These are phyloP conservation scores for Xylota sylvarum DNA, from an alignment of 2,888 invertebrate species.

Conservation along the genomic window DNA sequence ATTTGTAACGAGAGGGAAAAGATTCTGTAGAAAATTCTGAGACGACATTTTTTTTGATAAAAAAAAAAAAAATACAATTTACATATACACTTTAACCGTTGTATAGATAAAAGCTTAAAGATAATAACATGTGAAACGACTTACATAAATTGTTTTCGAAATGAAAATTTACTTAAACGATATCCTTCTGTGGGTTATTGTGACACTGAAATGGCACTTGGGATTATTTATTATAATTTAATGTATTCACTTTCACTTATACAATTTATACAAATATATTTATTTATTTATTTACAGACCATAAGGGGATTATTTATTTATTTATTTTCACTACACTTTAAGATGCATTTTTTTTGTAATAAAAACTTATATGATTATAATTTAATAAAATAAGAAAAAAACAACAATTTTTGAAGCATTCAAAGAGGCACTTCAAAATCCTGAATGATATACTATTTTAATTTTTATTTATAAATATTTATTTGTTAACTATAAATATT, in stretches of 20 bases:
- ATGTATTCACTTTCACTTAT: constrained; percentile 55
- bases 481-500: constrained; percentile 6
- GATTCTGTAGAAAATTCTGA: constrained; percentile 21
- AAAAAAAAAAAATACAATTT: background rate
- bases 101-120: background rate
- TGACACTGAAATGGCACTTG: constrained; percentile 54
- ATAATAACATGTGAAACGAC: constrained; percentile 24
- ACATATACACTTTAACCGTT: background rate
- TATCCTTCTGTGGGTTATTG: constrained; percentile 68
- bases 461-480: constrained; percentile 10
- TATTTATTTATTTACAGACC: constrained; percentile 30
- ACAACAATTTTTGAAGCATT: constrained; percentile 65
- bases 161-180: constrained; percentile 24
- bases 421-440: constrained; percentile 73
- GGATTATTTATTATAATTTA: constrained; percentile 9
- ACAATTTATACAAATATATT: background rate
- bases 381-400: background rate
- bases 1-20: constrained; percentile 60
- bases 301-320: background rate
- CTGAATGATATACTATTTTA: constrained; percentile 53
- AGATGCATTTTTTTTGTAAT: background rate
- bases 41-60: background rate
- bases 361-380: background rate
- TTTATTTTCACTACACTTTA: constrained; percentile 5
- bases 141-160: constrained; percentile 62